Conservation (phyloP, 2,113 vertebrate species). For the Melanostigma gelatinosum region DNA sequence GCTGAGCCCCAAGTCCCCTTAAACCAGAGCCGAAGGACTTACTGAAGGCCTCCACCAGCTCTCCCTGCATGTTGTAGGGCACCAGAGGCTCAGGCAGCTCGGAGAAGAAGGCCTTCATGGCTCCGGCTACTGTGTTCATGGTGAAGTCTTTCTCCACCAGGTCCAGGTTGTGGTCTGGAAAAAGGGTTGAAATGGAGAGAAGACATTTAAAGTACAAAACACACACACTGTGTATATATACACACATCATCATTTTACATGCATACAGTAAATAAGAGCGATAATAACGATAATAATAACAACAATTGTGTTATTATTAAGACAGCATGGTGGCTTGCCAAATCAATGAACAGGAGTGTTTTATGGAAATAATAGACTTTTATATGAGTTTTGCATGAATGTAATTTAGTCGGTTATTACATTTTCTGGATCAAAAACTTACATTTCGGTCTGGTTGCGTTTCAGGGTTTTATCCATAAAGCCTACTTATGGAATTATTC, state of each 20-base stretch:
- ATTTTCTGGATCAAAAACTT: neutral
- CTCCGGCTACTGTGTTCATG: constrained; percentile 93
- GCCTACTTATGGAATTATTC: neutral
- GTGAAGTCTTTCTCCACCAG: constrained; percentile 95
- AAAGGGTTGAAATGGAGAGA: neutral
- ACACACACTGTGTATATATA: neutral
- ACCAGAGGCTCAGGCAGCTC: constrained; percentile 94
- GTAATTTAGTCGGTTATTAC: neutral
- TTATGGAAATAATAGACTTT: constrained; percentile 1
- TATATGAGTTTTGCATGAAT: neutral
- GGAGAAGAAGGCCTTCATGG: constrained; percentile 98
- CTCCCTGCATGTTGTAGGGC: constrained; percentile 91
- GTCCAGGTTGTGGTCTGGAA: constrained; percentile 89
- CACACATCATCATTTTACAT: neutral
- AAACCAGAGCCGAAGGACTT: constrained; percentile 75
- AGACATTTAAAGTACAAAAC: neutral
- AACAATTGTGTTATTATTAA: neutral
- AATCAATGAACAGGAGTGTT: neutral
- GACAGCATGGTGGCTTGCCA: neutral
- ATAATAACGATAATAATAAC: neutral
- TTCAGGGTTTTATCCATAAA: neutral
- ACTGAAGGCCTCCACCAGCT: constrained; percentile 96
- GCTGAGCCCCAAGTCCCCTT: neutral
- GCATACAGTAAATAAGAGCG: neutral
- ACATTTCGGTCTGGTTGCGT: neutral